Evolutionary conservation across 2,888 invertebrate genomes (phyloP).

Genomic region (Rhamphomyia laevipes): DNA sequence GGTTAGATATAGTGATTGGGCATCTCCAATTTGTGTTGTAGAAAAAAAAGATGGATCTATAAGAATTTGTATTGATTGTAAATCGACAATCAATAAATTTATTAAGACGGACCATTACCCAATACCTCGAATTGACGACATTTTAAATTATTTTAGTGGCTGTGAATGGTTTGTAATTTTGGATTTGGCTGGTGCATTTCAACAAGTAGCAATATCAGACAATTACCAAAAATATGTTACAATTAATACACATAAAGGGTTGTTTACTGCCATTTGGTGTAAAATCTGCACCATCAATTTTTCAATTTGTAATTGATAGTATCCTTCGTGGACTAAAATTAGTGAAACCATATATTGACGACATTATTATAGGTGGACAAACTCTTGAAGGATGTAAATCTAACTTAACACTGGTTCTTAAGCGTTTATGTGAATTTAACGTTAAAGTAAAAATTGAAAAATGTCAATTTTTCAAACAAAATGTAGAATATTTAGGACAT

Average conservation of each 20-base stretch:
- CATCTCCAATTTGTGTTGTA: conserved; percentile 23
- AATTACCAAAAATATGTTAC: conserved; percentile 15
- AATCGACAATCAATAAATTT: conserved; percentile 17
- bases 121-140: conserved; percentile 14
- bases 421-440: conserved; percentile 6
- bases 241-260: conserved; percentile 16
- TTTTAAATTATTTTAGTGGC: conserved; percentile 14
- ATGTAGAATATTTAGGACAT: conserved; percentile 13
- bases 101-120: conserved; percentile 20
- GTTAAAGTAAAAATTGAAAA: conserved; percentile 11
- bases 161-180: conserved; percentile 14
- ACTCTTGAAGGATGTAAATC: conserved; percentile 5
- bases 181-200: conserved; percentile 17
- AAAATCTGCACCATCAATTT: conserved; percentile 4
- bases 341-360: conserved; percentile 9
- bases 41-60: conserved; percentile 17
- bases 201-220: conserved; percentile 15
- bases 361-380: conserved; percentile 9
- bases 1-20: conserved; percentile 19
- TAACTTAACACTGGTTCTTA: conserved; percentile 6
- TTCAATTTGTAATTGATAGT: conserved; percentile 2
- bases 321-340: neutral
- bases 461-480: conserved; percentile 12
- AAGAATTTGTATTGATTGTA: conserved; percentile 26
- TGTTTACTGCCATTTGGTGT: conserved; percentile 7